Conservation (phyloP, 2,888 invertebrate genomes). For the Pyrocoelia pectoralis region DNA sequence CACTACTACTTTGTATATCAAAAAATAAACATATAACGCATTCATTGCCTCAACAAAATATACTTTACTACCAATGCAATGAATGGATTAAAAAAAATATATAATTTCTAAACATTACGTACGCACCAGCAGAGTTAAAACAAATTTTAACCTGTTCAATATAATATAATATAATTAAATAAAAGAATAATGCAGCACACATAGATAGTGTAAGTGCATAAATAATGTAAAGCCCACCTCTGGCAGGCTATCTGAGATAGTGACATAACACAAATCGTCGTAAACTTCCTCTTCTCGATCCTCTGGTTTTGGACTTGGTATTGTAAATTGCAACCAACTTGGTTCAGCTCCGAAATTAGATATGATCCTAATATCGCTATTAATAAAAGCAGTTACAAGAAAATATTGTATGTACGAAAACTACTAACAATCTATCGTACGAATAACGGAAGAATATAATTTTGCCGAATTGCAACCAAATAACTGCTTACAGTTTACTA, state of each 20-base stretch:
- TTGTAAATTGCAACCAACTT: conserved; percentile 74
- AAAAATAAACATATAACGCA: neutral
- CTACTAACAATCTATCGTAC: no score
- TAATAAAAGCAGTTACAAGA: conserved; percentile 14
- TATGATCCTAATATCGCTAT: conserved; percentile 32
- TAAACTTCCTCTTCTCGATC: conserved; percentile 84
- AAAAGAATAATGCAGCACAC: conserved; percentile 30
- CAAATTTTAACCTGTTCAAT: no score
- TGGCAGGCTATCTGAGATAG: conserved; percentile 72
- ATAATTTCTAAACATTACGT: conserved; percentile 18
- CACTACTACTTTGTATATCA: conserved; percentile 4
- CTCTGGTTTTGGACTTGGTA: conserved; percentile 67
- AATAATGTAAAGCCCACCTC: conserved; percentile 65
- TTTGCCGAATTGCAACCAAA: no score
- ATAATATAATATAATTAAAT: no score
- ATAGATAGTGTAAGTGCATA: conserved; percentile 32
- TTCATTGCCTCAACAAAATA: neutral
- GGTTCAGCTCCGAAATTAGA: conserved; percentile 56
- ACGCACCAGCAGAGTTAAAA: neutral
- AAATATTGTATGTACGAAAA: neutral
- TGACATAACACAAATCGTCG: conserved; percentile 88
- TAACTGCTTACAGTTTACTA: no score
- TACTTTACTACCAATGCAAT: neutral
- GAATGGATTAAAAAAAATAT: no score
- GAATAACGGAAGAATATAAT: no score